Evolutionary conservation across 2,113 vertebrate species (phyloP), one percentile per base, ranked within the genome.

Genomic region (Rousettus leschenaultii): DNA sequence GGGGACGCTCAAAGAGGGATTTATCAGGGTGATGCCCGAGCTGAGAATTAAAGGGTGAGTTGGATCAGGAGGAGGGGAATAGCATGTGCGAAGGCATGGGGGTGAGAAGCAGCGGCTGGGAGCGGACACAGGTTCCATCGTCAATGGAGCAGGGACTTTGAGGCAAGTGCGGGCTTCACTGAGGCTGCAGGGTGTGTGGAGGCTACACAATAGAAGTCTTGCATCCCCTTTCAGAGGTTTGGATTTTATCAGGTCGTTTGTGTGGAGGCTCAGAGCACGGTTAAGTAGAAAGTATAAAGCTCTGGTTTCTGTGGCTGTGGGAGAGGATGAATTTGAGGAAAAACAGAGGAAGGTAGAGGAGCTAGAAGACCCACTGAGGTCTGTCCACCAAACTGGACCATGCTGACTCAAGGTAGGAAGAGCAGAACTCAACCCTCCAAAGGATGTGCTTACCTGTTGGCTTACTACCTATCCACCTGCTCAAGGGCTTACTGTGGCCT

Each of bases 391-490:
- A 2, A 33, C 66, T 68, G 35, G 51, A 38, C 51, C 21, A n/a
- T 3, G 19, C 55, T 19, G 19, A 55, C 18, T 55, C 19, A 18
- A 35, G 43, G 11, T 8, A 65, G 26, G 75, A 57, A 53, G 63
- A 51, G 7, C 2, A 48, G 53, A 33, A 18, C 71, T 12, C 3
- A 2, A 16, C 15, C 18, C 9, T 83, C 55, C 9, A 30, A 48
- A 35, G 0, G 24, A 19, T 59, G 57, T 14, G 48, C 48, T 48
- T 13, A 48, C 48, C 2, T 48, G 48, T 15, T 48, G 8, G 2
- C 6, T 3, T 7, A 9, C 28, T 65, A 12, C 19, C 18, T 66
- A 5, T 28, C 4, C 2, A 21, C 4, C 26, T 14, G 10, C 5
- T n/a, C 28, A 8, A 7, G 35, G 53, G 28, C 3, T 65, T 13